phyloP scores from a whole-genome alignment of 2,797 vertebrate species.

The Gobio occitaniae region DNA sequence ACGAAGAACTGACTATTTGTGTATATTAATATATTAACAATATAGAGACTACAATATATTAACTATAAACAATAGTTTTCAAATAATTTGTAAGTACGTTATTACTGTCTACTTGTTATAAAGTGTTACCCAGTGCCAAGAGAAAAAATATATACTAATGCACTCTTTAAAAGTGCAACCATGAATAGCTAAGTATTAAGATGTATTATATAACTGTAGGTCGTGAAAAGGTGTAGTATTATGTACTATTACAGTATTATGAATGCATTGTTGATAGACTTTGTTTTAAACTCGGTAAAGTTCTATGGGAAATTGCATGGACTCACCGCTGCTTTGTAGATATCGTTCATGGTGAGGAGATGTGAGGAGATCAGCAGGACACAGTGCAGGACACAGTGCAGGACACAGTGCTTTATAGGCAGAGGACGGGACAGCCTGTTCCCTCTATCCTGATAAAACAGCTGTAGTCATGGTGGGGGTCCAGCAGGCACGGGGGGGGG shows the following conservation, averaged over 20 bases:
- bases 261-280: neutral
- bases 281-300: slow-evolving; percentile 23
- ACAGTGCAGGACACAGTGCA: neutral
- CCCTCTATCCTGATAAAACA: slow-evolving; percentile 10
- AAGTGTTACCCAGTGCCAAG: neutral
- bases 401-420: slow-evolving; percentile 35
- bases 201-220: neutral
- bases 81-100: too few species aligned
- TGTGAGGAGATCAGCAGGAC: neutral
- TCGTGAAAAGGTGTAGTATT: neutral
- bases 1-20: too few species aligned
- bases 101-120: too few species aligned
- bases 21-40: too few species aligned
- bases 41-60: too few species aligned
- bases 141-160: neutral
- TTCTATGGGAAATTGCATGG: slow-evolving; percentile 21
- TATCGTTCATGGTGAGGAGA: slow-evolving; percentile 78
- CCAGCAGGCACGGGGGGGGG: too few species aligned
- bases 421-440: neutral
- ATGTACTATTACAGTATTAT: neutral
- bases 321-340: slow-evolving; percentile 86
- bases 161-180: neutral
- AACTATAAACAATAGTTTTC: too few species aligned
- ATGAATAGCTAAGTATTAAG: neutral
- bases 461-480: neutral